Evolutionary conservation across 1,140 invertebrate species (phyloP).

Genomic region (Lepidurus arcticus): DNA sequence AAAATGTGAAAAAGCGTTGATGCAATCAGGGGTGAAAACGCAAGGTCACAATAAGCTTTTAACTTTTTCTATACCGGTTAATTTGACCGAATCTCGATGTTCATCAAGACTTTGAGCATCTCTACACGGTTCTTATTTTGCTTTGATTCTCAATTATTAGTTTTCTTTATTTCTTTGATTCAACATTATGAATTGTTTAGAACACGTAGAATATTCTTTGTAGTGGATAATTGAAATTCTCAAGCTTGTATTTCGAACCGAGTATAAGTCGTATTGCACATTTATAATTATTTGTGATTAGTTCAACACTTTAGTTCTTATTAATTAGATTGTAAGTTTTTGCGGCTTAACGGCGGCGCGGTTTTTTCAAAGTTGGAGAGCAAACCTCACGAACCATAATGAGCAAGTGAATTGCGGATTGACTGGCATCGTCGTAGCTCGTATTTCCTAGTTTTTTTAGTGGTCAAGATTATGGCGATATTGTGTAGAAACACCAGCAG

Average conservation of each 20-base stretch:
- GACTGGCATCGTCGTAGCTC: not conserved
- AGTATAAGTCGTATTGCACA: too few relatives aligned
- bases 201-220: too few relatives aligned
- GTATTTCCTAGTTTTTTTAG: not conserved
- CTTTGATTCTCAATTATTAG: too few relatives aligned
- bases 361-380: not conserved
- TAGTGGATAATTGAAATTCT: too few relatives aligned
- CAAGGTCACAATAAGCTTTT: not conserved
- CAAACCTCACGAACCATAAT: not conserved
- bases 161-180: too few relatives aligned
- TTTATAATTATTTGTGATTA: too few relatives aligned
- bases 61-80: not conserved
- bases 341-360: not conserved
- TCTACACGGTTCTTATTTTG: too few relatives aligned
- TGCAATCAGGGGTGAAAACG: not conserved
- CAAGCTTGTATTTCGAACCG: too few relatives aligned
- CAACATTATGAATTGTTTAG: too few relatives aligned
- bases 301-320: too few relatives aligned
- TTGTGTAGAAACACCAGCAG: not conserved
- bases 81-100: not conserved
- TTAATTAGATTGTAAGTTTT: too few relatives aligned
- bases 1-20: not conserved
- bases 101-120: not conserved
- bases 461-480: not conserved
- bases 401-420: not conserved